phyloP scores from a whole-genome alignment of 2,113 vertebrate genomes.

The Scomber colias region DNA sequence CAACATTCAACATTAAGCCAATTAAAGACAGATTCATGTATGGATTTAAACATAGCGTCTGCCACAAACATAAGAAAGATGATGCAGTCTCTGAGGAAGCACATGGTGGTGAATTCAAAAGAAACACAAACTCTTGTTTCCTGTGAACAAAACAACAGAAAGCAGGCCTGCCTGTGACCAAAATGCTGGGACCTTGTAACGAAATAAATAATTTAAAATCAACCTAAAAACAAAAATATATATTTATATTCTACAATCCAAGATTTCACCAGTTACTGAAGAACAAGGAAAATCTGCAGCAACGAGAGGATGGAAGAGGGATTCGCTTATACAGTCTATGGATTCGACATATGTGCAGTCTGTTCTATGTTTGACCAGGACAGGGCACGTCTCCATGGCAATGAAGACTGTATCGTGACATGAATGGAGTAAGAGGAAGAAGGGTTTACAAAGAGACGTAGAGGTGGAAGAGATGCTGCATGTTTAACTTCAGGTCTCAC shows the following conservation, averaged over 20 bases:
- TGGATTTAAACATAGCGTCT: conserved; percentile 22
- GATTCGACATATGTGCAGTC: not conserved
- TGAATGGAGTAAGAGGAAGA: not conserved
- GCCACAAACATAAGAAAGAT: conserved; percentile 2
- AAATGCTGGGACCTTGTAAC: conserved; percentile 47
- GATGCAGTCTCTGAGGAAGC: conserved; percentile 59
- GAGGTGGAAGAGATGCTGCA: not conserved
- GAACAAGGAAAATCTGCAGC: conserved; percentile 56
- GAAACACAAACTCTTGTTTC: conserved; percentile 22
- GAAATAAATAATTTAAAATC: conserved; percentile 83
- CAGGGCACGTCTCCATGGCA: not conserved
- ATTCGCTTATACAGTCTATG: too few species aligned
- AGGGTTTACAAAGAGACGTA: not conserved
- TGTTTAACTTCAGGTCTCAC: conserved; percentile 8
- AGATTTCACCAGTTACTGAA: conserved; percentile 52
- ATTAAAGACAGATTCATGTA: not conserved
- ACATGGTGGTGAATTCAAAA: conserved; percentile 13
- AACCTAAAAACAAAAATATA: conserved; percentile 51
- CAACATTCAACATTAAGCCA: conserved; percentile 14
- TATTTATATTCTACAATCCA: conserved; percentile 54
- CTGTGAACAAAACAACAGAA: conserved; percentile 32
- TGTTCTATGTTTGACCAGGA: not conserved
- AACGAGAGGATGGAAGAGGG: conserved; percentile 26
- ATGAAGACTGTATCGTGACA: conserved; percentile 9
- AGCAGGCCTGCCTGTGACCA: conserved; percentile 60